Evolutionary conservation across 2,888 invertebrate genomes (phyloP).

Genomic region (Fragum fragum): DNA sequence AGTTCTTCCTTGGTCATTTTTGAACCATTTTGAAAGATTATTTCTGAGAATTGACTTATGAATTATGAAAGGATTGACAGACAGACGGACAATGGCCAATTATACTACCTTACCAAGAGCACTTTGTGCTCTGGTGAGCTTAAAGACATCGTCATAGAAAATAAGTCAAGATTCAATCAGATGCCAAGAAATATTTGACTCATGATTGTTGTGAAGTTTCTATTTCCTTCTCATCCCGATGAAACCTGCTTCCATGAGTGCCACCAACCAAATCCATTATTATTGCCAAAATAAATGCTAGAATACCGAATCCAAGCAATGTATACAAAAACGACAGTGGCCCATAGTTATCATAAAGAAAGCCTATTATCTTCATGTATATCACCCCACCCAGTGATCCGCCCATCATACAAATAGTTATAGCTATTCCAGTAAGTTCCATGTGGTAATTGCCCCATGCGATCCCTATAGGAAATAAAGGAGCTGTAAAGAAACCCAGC

Average conservation of each 20-base stretch:
- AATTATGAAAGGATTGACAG: too few species aligned
- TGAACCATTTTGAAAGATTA: too few species aligned
- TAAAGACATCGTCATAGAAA: too few species aligned
- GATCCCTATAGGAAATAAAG: conserved; percentile 74
- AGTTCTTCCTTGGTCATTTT: too few species aligned
- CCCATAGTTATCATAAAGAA: conserved; percentile 71
- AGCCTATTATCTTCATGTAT: conserved; percentile 74
- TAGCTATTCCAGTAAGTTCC: conserved; percentile 72
- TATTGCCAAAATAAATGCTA: conserved; percentile 49
- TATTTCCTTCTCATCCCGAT: background rate
- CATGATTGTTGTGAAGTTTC: too few species aligned
- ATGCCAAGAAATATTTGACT: too few species aligned
- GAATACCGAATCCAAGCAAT: conserved; percentile 64
- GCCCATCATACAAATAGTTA: conserved; percentile 71
- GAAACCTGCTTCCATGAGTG: conserved; percentile 53
- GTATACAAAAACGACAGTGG: conserved; percentile 69
- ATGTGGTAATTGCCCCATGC: conserved; percentile 75
- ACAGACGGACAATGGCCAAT: too few species aligned
- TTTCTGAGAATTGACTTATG: too few species aligned
- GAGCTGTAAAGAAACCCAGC: conserved; percentile 71
- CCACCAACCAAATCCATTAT: conserved; percentile 60
- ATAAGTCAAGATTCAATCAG: too few species aligned
- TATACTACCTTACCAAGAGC: too few species aligned
- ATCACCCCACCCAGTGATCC: conserved; percentile 71
- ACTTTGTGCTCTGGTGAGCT: too few species aligned